Conservation (phyloP, 2,797 vertebrate genomes). For the Halcyon leucocephala region DNA sequence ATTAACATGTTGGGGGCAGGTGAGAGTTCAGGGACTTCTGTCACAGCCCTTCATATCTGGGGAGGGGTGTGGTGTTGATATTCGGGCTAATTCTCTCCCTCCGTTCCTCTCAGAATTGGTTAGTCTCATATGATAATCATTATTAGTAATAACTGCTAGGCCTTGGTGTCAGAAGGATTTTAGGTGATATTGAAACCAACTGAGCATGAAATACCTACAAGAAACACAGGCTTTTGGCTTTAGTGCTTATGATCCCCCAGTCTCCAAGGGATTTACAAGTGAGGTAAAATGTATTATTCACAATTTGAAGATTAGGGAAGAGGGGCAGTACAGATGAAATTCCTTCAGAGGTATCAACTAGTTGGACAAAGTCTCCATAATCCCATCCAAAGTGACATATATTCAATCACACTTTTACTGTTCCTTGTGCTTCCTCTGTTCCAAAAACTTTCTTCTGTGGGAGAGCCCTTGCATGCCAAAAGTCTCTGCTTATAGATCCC, state of each 20-base stretch:
- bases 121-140: not conserved
- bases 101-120: not conserved
- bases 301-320: not conserved
- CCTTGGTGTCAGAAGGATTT: not conserved
- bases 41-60: not conserved
- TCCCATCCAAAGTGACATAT: not conserved
- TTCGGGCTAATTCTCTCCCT: not conserved
- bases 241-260: not conserved
- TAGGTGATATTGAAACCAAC: constrained; percentile 2
- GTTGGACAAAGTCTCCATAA: not conserved
- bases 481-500: not conserved
- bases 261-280: not conserved
- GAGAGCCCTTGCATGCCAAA: not conserved
- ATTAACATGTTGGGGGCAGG: not conserved
- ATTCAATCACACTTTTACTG: not conserved
- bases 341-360: not conserved
- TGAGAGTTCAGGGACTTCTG: not conserved
- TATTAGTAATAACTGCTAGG: not conserved
- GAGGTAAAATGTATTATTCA: not conserved
- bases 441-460: not conserved
- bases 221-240: not conserved
- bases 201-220: not conserved
- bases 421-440: not conserved
- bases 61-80: not conserved
- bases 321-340: not conserved